A percentile compares a stretch with the other conserved stretches of the same genome.
Conservation (phyloP, 2,113 vertebrate species). For the Pavo muticus region DNA sequence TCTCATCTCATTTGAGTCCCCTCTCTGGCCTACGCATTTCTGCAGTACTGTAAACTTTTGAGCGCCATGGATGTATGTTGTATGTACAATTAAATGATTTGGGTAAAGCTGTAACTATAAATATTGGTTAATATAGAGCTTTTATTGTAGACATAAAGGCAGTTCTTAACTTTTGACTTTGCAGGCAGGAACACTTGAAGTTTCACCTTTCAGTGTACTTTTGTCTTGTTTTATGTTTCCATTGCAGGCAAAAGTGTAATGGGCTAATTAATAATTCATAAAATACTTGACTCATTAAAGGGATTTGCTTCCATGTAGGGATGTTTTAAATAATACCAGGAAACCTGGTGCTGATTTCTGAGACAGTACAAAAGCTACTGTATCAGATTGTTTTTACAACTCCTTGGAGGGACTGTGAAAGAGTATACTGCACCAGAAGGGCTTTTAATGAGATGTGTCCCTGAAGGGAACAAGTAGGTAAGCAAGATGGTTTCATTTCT, state of each 20-base stretch:
- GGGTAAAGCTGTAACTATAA: not conserved
- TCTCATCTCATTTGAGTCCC: not conserved
- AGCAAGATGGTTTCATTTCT: not conserved
- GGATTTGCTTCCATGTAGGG: not conserved
- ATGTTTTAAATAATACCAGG: constrained; percentile 58
- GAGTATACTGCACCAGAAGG: constrained; percentile 7
- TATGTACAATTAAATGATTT: not conserved
- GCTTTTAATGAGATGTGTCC: constrained; percentile 37
- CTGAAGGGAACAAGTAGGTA: not conserved
- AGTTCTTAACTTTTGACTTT: not conserved
- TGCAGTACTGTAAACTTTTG: not conserved
- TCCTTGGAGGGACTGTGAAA: constrained; percentile 35
- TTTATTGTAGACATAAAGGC: not conserved
- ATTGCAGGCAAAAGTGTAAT: constrained; percentile 1
- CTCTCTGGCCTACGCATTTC: not conserved
- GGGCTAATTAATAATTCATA: constrained; percentile 64
- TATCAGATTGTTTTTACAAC: constrained; percentile 26
- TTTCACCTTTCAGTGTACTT: constrained; percentile 6
- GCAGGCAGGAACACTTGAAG: not conserved
- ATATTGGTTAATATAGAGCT: not conserved
- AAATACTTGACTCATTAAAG: constrained; percentile 43
- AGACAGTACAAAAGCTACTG: not conserved
- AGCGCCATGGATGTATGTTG: not conserved
- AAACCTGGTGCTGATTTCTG: constrained; percentile 14
- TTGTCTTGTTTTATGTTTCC: not conserved